Evolutionary conservation across 2,113 vertebrate genomes (phyloP), one percentile per base, ranked within the genome.

Genomic region (Vulpes vulpes): DNA sequence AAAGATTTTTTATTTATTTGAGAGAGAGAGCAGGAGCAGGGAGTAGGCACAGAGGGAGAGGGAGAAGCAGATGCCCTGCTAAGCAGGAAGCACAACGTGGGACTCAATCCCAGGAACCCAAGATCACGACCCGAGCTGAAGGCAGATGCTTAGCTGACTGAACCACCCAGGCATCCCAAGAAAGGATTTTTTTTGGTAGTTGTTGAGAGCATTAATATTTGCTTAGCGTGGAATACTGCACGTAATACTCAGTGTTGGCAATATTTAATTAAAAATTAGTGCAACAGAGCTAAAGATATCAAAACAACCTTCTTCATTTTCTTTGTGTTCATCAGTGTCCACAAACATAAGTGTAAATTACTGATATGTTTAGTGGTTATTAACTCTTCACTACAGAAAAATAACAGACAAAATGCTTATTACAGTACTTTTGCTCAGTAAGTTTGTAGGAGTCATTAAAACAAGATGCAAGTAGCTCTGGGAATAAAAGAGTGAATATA

Each of bases 191-290:
- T 53, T 87, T 73, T 67, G 51, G 23, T 19, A 65, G 51, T 89
- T 71, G 22, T 88, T 89, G 30, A 84, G 27, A 19, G 17, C 59
- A 87, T 83, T 89, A 51, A 62, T 86, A 59, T 64, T 92, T 97
- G 35, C 81, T 35, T 71, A 55, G 10, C 16, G 5, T 92, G 89
- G 89, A 91, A 90, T 95, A 89, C 27, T 65, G 60, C 30, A 32
- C 78, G 23, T 32, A 84, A 16, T 55, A 8, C 62, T 91, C 60
- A 67, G 60, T 62, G 11, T 84, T 91, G 74, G 80, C 30, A 19
- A 2, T n/a, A 22, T 89, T 96, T 92, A 96, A 78, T 86, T 43
- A 49, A 80, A 92, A 94, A 90, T 85, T 79, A 94, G 79, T 78
- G 32, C 30, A 87, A 76, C 49, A 86, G 92, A 87, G 11, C 69